Evolutionary conservation across 2,113 vertebrate genomes (phyloP), one percentile per base, ranked within the genome.

Genomic region (Brachyistius frenatus): DNA sequence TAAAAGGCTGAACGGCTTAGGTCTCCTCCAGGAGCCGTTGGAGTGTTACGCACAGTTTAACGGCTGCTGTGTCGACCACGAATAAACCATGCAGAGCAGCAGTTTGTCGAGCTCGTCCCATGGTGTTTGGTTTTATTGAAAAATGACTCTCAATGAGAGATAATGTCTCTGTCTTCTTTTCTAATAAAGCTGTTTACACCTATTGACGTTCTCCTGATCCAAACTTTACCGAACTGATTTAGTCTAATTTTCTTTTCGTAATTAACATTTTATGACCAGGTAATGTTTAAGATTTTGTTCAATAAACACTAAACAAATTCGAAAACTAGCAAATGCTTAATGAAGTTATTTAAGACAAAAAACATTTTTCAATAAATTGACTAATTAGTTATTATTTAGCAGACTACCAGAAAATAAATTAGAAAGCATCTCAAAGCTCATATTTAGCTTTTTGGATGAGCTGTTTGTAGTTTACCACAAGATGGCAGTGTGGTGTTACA

Each of bases 141-240:
- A 70, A 55, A 39, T 31, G 5, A 63, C 47, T 83, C 76, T 85
- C 55, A 8, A 36, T 41, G 30, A 63, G 49, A 57, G 58, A 76
- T 36, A 79, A 35, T 7, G 39, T 86, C 52, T 82, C 70, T 77
- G 35, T 41, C 46, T 77, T 68, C 11, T 89, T 90, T 85, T 88
- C 60, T 88, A 81, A 87, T 92, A 91, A 92, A 91, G 31, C 33
- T 49, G 61, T 81, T 82, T 23, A 14, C 69, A 67, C 7, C 57
- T 30, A 9, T n/a, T 5, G 32, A 15, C 35, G 3, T 9, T 32
- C 10, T 81, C 39, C 16, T 15, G 0, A 37, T 64, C 4, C 13
- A 54, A 23, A 23, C 50, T 56, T 36, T 47, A 39, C 36, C 33
- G 31, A 49, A 74, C 36, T 36, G 63, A 36, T 66, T 16, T 35